Base-by-base conservation (phyloP, 2,113 vertebrate genomes). In the Daboia siamensis region DNA sequence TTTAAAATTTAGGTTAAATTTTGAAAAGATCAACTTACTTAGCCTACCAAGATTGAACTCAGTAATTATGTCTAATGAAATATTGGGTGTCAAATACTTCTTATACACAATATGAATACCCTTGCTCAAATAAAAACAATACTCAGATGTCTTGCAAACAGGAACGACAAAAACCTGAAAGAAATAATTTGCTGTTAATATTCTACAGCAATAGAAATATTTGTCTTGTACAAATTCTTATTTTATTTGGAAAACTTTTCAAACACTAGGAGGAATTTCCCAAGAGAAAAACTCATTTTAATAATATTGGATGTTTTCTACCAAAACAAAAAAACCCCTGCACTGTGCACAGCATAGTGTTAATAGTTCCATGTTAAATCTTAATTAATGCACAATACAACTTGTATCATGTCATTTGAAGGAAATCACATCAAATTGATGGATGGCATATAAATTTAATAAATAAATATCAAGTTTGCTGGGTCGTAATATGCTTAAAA, bases 301-400 rank as follows among this genome's bases (percentile, higher is more conserved):
- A 29, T 90, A 91, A 59, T 61, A 90, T 64, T 55, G 57, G 86
- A 84, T 94, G 85, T 93, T 90, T 95, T 87, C 20, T 93, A 64
- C 5, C 39, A 39, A 39, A 89, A 57, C 8, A 51, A 51, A 86
- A 51, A 57, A 85, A 7, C 6, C 26, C 6, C 26, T 23, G 52
- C 15, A 39, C 1, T 7, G 3, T 46, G n/a, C 46, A 88, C 17
- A 84, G 64, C 91, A 86, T 74, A 92, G 46, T 33, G 59, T 54
- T 90, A 86, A 3, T 90, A 89, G 69, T 44, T 10, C 52, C 6
- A 0, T 20, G 74, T 74, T 56, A 85, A 91, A 92, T 44, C 46
- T 55, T 55, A 29, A 44, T 13, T 23, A 39, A 86, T 44, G 17
- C 29, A 46, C 29, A 13, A 3, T 21, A 9, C 2, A 1, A 61